Conservation (phyloP, 2,797 vertebrate genomes). For the Falco peregrinus region DNA sequence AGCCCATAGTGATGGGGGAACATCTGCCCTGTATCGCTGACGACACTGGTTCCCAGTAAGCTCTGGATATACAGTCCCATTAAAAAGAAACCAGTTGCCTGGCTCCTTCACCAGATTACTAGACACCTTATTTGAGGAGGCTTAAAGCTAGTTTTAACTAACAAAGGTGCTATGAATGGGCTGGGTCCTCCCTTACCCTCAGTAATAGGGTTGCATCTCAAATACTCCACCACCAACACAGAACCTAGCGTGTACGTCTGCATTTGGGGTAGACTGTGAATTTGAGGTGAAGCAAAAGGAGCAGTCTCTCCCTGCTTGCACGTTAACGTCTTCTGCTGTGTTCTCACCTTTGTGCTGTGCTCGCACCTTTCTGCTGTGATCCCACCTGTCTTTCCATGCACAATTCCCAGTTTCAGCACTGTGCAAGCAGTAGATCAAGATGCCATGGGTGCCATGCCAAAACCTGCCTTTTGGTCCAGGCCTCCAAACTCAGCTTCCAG, state of each 20-base stretch:
- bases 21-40: neutral
- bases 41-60: neutral
- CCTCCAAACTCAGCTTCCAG: neutral
- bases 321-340: neutral
- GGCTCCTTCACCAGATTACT: neutral
- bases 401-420: neutral
- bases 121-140: neutral
- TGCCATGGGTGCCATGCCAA: neutral
- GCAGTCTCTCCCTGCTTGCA: neutral
- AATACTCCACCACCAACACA: accelerated
- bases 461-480: neutral
- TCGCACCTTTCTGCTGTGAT: neutral
- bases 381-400: neutral
- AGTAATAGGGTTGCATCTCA: neutral
- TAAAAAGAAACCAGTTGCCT: neutral
- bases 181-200: neutral
- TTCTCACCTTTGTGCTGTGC: neutral
- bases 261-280: neutral
- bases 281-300: neutral
- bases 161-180: neutral
- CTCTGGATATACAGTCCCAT: neutral
- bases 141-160: neutral
- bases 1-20: accelerated
- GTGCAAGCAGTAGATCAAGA: neutral
- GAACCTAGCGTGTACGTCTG: neutral